Conservation (phyloP, 2,797 vertebrate species). For the Thunnus albacares region DNA sequence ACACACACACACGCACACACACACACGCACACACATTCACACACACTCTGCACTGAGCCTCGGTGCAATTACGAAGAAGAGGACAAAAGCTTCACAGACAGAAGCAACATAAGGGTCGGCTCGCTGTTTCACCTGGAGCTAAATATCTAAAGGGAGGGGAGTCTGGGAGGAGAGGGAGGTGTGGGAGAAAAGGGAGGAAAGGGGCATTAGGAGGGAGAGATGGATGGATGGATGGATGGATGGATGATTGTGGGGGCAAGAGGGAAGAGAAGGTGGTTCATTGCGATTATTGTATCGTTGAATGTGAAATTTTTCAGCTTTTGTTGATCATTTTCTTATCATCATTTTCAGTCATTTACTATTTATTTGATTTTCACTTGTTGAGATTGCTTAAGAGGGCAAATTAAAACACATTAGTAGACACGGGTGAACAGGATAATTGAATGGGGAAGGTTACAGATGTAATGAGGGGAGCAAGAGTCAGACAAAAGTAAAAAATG, state of each 20-base stretch:
- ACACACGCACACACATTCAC: conserved; percentile 74
- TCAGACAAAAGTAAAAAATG: not conserved
- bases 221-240: conserved; percentile 1
- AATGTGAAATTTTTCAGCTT: conserved; percentile 13
- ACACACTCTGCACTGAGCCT: conserved; percentile 82
- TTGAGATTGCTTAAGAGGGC: not conserved
- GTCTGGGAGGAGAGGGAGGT: conserved; percentile 39
- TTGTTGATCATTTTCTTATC: conserved; percentile 1
- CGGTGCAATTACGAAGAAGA: conserved; percentile 80
- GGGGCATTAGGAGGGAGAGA: conserved; percentile 7
- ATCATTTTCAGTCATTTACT: not conserved
- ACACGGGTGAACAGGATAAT: not conserved
- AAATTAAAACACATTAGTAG: not conserved
- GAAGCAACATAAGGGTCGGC: conserved; percentile 89
- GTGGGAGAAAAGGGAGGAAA: conserved; percentile 32
- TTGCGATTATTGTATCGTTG: not conserved
- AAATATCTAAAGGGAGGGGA: conserved; percentile 84
- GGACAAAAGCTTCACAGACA: conserved; percentile 91
- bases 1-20: conserved; percentile 64
- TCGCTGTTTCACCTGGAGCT: conserved; percentile 93
- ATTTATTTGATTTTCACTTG: conserved; percentile 18
- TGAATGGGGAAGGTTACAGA: not conserved
- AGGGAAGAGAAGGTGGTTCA: conserved; percentile 53
- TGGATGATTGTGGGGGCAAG: not conserved
- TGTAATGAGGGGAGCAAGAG: not conserved